phyloP scores from a whole-genome alignment of 2,113 vertebrate species.

The Capreolus pygargus region DNA sequence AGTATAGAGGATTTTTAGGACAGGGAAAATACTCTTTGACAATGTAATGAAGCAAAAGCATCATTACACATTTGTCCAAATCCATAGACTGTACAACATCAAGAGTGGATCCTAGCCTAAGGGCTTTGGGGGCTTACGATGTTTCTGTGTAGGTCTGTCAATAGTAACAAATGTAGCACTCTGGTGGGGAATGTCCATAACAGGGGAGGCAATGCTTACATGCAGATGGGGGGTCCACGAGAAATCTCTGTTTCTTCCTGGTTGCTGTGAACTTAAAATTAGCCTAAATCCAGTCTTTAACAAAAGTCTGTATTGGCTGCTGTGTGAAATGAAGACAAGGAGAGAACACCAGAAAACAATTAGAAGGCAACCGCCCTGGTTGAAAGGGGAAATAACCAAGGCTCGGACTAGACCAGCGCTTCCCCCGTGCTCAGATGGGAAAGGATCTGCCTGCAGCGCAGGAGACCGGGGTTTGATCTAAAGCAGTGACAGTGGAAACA shows the following conservation, averaged over 20 bases:
- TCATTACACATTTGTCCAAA: neutral
- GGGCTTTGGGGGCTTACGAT: neutral
- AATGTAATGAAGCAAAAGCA: neutral
- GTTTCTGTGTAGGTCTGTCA: neutral
- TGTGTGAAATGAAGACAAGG: neutral
- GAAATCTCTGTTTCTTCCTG: neutral
- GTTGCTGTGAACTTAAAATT: neutral
- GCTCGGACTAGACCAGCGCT: neutral
- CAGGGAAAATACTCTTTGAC: neutral
- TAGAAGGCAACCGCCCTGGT: fast-evolving
- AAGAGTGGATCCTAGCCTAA: neutral
- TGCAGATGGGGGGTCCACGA: fast-evolving
- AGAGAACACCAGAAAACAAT: neutral
- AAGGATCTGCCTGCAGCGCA: neutral
- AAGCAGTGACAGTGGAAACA: neutral
- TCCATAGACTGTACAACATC: neutral
- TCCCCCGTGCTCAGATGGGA: neutral
- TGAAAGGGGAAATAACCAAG: neutral
- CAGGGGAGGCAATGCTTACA: fast-evolving
- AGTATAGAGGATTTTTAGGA: neutral
- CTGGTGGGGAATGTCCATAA: too few species aligned
- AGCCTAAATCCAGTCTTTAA: neutral
- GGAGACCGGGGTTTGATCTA: neutral
- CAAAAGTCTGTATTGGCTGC: neutral
- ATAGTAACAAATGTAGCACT: neutral